These are phyloP conservation scores for Chloromyia formosa DNA, from an alignment of 2,888 invertebrate species.

Conservation along the genomic window DNA sequence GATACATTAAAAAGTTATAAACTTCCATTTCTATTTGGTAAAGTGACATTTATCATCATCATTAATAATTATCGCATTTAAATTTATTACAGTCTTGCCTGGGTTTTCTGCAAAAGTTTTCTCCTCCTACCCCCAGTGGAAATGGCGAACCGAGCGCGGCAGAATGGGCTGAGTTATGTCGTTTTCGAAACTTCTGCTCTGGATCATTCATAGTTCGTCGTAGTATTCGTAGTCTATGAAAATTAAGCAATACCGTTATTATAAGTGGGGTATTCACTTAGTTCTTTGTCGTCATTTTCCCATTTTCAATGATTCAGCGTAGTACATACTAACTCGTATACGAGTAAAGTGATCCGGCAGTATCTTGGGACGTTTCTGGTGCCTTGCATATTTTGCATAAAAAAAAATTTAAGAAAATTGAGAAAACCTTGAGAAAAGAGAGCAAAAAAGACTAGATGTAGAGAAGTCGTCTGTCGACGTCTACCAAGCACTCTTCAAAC, in stretches of 20 bases:
- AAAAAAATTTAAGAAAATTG: neutral
- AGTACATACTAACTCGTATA: neutral
- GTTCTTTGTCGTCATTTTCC: slow-evolving; percentile 19
- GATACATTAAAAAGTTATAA: slow-evolving; percentile 33
- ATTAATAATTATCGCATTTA: slow-evolving; percentile 42
- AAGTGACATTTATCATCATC: slow-evolving; percentile 36
- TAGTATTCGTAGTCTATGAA: slow-evolving; percentile 4
- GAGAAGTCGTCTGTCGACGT: slow-evolving; percentile 7
- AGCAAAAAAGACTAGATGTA: too few species aligned
- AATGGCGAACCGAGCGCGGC: neutral
- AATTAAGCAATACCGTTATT: slow-evolving; percentile 32
- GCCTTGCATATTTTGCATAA: neutral
- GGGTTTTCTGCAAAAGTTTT: slow-evolving; percentile 15
- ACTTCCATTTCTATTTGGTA: slow-evolving; percentile 35
- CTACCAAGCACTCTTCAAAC: slow-evolving; percentile 22
- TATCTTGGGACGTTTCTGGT: neutral
- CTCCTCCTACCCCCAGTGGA: neutral
- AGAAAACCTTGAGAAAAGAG: too few species aligned
- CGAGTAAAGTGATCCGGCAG: too few species aligned
- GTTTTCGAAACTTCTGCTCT: neutral
- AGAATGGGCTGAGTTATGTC: slow-evolving; percentile 5
- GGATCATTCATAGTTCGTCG: too few species aligned
- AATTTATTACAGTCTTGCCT: slow-evolving; percentile 38
- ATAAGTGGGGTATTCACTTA: slow-evolving; percentile 1
- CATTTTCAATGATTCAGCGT: slow-evolving; percentile 31